Evolutionary conservation across 64 coral and sea anemone genomes (phyloP).

Genomic region (Orbicella faveolata): DNA sequence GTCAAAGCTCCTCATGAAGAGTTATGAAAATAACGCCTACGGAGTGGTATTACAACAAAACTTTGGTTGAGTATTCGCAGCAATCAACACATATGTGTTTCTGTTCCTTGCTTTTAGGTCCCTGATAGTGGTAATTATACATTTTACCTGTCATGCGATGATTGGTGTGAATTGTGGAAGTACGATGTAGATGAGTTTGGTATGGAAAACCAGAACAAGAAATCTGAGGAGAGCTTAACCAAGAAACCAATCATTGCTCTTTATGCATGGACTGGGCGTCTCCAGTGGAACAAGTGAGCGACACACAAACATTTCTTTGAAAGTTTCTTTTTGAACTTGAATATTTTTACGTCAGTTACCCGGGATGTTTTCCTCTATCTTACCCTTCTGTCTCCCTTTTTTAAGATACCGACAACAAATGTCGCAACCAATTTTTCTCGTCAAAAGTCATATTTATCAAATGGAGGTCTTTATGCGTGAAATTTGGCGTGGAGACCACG

Average conservation of each 20-base stretch:
- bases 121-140: constrained; percentile 50
- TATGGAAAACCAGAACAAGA: not conserved
- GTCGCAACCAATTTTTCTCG: constrained; percentile 5
- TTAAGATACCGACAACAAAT: constrained; percentile 46
- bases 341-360: not conserved
- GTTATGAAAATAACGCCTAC: no score
- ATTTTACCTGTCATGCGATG: constrained; percentile 51
- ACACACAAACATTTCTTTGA: not conserved
- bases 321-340: not conserved
- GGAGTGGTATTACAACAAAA: no score
- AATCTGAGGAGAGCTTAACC: not conserved
- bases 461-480: constrained; percentile 58
- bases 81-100: no score
- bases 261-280: constrained; percentile 1
- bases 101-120: constrained; percentile 6
- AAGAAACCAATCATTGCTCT: constrained; percentile 11
- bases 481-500: not conserved
- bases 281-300: constrained; percentile 33
- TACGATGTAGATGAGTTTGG: not conserved
- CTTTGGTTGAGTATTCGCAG: no score
- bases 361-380: no score
- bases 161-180: constrained; percentile 50
- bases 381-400: not conserved
- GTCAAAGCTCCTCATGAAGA: no score
- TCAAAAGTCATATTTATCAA: constrained; percentile 30